A percentile compares a stretch with the other conserved stretches of the same genome.
phyloP scores from a whole-genome alignment of 2,113 vertebrate genomes.

The Tychaedon coryphoeus region DNA sequence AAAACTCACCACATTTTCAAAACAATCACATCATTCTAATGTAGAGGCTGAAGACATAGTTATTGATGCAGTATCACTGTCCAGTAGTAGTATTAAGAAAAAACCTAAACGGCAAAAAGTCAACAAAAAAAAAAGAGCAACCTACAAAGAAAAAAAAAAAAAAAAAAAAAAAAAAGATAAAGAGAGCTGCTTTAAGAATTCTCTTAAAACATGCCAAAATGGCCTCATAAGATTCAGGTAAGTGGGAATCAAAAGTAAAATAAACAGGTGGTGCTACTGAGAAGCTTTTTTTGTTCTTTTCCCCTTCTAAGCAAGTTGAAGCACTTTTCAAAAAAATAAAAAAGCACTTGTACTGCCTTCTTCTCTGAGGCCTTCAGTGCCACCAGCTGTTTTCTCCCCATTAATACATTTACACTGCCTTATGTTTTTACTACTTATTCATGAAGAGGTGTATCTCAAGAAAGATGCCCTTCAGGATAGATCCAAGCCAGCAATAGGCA shows the following conservation, averaged over 20 bases:
- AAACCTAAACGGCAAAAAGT: too few relatives aligned
- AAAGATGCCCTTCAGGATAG: neutral
- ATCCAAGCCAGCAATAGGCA: neutral
- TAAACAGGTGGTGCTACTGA: neutral
- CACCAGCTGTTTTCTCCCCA: conserved; percentile 11
- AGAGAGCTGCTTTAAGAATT: too few relatives aligned
- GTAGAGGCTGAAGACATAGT: neutral
- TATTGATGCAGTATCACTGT: too few relatives aligned
- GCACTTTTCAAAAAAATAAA: neutral
- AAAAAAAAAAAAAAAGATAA: too few relatives aligned
- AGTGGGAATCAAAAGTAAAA: neutral
- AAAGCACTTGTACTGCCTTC: neutral
- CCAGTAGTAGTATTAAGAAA: too few relatives aligned
- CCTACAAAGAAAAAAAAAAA: too few relatives aligned
- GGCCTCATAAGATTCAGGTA: neutral
- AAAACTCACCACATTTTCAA: neutral
- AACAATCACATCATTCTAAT: neutral
- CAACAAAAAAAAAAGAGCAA: too few relatives aligned
- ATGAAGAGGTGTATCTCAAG: neutral
- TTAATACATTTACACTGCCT: neutral
- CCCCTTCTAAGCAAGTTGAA: neutral
- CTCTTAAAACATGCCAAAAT: neutral
- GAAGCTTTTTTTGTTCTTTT: neutral
- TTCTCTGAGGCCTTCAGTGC: conserved; percentile 5
- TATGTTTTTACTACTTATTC: neutral